Conservation (phyloP, 1,140 invertebrate species). For the Drosophila sturtevanti region DNA sequence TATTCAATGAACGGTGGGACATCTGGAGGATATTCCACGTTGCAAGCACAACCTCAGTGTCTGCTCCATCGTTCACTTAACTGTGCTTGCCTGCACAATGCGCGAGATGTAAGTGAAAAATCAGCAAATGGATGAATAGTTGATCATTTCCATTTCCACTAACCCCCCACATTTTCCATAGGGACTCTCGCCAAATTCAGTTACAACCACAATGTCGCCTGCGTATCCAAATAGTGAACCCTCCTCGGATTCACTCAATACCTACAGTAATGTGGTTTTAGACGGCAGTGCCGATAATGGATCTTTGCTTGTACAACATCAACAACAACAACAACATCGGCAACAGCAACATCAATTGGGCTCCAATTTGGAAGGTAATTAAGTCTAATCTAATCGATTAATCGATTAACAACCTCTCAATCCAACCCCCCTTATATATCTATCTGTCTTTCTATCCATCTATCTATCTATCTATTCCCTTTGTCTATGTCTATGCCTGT, state of each 20-base stretch:
- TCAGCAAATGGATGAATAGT: too few relatives aligned
- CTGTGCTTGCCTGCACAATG: slow-evolving; percentile 84
- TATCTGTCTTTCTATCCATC: slow-evolving; percentile 13
- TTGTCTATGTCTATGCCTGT: slow-evolving; percentile 25
- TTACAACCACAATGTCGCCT: slow-evolving; percentile 86
- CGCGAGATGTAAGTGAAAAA: slow-evolving; percentile 73
- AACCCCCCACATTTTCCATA: slow-evolving; percentile 62
- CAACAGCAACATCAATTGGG: slow-evolving; percentile 72
- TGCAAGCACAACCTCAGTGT: slow-evolving; percentile 83
- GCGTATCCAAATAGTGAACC: slow-evolving; percentile 87
- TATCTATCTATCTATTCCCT: slow-evolving; percentile 24
- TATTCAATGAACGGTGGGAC: slow-evolving; percentile 72
- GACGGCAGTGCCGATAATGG: slow-evolving; percentile 56
- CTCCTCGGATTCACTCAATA: slow-evolving; percentile 84
- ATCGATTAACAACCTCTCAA: not conserved
- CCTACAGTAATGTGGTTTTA: slow-evolving; percentile 76
- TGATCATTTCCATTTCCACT: too few relatives aligned
- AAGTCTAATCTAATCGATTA: not conserved
- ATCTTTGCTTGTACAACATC: slow-evolving; percentile 67
- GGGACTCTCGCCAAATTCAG: slow-evolving; percentile 86
- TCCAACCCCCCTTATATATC: not conserved
- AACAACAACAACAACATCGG: slow-evolving; percentile 72
- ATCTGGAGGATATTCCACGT: slow-evolving; percentile 53
- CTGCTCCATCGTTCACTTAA: slow-evolving; percentile 86
- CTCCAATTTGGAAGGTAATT: slow-evolving; percentile 67